phyloP scores from a whole-genome alignment of 2,888 invertebrate genomes.

The Spodoptera littoralis region DNA sequence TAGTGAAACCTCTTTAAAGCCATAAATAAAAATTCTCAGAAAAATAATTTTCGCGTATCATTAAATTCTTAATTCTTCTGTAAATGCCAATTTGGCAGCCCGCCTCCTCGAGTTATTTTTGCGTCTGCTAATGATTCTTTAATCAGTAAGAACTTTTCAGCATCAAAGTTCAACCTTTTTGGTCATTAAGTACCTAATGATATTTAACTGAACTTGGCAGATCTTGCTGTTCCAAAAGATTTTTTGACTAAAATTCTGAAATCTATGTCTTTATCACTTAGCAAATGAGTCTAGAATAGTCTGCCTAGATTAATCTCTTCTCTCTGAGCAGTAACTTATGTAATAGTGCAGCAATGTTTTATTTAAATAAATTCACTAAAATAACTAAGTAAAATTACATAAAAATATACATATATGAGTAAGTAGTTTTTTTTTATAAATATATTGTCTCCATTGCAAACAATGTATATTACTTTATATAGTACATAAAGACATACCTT shows the following conservation, averaged over 20 bases:
- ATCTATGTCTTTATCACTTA: no score
- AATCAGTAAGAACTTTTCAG: constrained; percentile 19
- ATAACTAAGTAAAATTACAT: no score
- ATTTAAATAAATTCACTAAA: no score
- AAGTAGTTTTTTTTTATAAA: no score
- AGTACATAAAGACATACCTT: no score
- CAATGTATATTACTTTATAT: no score
- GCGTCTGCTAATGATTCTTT: constrained; percentile 34
- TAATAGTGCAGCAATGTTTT: no score
- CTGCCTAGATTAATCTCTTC: neutral
- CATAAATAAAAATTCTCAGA: constrained; percentile 1
- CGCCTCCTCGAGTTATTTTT: constrained; percentile 25
- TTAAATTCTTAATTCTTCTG: constrained; percentile 7
- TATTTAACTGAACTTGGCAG: constrained; percentile 13
- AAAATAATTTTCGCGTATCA: neutral
- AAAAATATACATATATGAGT: no score
- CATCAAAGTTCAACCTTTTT: constrained; percentile 12
- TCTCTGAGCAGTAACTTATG: no score
- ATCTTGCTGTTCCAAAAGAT: constrained; percentile 4
- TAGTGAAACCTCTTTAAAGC: neutral
- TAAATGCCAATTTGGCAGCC: constrained; percentile 10
- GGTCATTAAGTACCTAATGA: constrained; percentile 27
- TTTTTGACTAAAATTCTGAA: neutral
- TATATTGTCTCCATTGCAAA: no score
- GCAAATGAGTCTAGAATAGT: neutral